These are phyloP conservation scores for Philaethria dido DNA, from an alignment of 2,888 invertebrate genomes.

Conservation along the genomic window DNA sequence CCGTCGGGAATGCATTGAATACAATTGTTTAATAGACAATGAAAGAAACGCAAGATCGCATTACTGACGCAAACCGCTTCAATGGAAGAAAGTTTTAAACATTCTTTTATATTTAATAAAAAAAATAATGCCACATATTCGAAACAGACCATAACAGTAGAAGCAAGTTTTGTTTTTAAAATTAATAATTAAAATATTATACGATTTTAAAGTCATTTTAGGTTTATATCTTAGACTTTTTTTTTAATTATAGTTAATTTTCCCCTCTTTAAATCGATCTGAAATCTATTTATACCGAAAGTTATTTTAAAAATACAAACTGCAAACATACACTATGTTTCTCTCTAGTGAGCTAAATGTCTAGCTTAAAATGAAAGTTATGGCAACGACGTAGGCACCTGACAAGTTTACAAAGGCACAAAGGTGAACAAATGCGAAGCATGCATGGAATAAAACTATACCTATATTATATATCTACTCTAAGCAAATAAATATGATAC, in stretches of 20 bases:
- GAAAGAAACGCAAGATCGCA: not conserved
- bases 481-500: slow-evolving; percentile 12
- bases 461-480: not conserved
- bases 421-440: not conserved
- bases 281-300: not conserved
- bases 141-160: too few species aligned
- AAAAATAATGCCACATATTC: too few species aligned
- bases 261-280: not conserved
- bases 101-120: not conserved
- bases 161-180: too few species aligned
- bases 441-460: not conserved
- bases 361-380: not conserved
- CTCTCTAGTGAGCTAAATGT: not conserved
- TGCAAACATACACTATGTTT: not conserved
- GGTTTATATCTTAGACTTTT: too few species aligned
- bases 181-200: too few species aligned
- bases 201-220: too few species aligned
- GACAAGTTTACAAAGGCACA: not conserved
- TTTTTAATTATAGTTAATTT: too few species aligned
- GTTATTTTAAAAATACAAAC: not conserved
- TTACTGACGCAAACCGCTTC: slow-evolving; percentile 3
- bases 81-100: not conserved
- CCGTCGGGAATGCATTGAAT: slow-evolving; percentile 13
- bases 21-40: slow-evolving; percentile 12
- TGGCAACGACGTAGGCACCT: not conserved